These are phyloP conservation scores for Antheraea yamamai DNA, from an alignment of 2,888 invertebrate species.

Conservation along the genomic window DNA sequence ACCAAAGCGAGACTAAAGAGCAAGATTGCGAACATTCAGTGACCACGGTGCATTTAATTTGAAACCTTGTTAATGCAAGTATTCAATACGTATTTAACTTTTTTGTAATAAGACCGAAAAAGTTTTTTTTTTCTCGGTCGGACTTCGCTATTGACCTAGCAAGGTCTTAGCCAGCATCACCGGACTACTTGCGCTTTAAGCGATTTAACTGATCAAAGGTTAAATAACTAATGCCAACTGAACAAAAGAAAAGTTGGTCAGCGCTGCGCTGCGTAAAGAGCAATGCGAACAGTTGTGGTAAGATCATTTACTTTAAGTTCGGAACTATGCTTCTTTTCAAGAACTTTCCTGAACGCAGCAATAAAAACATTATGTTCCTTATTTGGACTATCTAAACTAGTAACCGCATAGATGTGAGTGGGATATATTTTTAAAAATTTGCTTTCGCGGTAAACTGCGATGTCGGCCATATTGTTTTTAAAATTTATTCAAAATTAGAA, in stretches of 20 bases:
- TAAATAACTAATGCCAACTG: background rate
- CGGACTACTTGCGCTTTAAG: too few species aligned
- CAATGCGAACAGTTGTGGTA: background rate
- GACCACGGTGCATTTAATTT: too few species aligned
- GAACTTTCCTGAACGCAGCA: background rate
- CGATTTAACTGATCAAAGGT: background rate
- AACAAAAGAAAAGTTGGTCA: background rate
- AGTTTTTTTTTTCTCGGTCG: too few species aligned
- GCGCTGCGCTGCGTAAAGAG: background rate
- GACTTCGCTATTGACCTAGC: too few species aligned
- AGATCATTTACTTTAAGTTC: background rate
- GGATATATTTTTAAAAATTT: background rate
- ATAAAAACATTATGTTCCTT: background rate
- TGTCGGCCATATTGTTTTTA: background rate
- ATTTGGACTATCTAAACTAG: background rate
- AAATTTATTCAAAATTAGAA: background rate
- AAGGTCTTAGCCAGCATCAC: too few species aligned
- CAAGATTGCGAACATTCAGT: too few species aligned
- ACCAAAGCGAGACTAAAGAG: too few species aligned
- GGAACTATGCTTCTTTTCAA: background rate
- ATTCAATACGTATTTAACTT: too few species aligned
- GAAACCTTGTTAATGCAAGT: too few species aligned
- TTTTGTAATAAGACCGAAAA: too few species aligned
- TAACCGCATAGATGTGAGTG: background rate
- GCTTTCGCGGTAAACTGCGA: background rate